Conservation (phyloP, 1,140 invertebrate species). For the Drosophila kikkawai region DNA sequence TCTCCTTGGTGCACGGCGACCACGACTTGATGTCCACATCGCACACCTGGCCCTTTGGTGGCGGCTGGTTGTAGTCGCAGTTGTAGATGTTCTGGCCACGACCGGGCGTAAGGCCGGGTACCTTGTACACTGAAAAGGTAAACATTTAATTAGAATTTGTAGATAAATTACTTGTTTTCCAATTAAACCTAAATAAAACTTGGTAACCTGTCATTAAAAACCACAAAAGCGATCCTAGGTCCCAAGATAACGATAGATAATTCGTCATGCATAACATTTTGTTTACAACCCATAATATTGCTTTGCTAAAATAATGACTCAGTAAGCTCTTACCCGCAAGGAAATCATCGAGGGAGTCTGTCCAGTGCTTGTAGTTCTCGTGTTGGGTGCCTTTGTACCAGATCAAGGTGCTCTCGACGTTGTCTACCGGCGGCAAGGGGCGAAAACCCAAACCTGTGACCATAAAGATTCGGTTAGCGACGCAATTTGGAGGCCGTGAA, state of each 20-base stretch:
- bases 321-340: constrained; percentile 88
- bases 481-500: neutral
- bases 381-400: constrained; percentile 93
- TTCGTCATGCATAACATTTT: neutral
- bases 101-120: constrained; percentile 88
- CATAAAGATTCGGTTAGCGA: constrained; percentile 15
- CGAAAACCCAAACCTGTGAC: constrained; percentile 95
- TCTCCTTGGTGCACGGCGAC: constrained; percentile 89
- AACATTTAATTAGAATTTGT: too few relatives aligned
- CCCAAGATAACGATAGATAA: neutral
- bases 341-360: constrained; percentile 89
- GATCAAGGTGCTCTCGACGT: constrained; percentile 96
- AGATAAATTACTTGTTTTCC: neutral
- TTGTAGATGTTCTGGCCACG: constrained; percentile 89
- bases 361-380: constrained; percentile 92
- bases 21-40: constrained; percentile 89
- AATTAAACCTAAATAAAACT: neutral
- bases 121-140: constrained; percentile 88
- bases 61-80: constrained; percentile 88
- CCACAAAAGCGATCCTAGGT: neutral
- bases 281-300: neutral
- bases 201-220: neutral
- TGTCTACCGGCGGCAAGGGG: constrained; percentile 92
- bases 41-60: constrained; percentile 89
- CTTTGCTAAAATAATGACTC: neutral